Conservation (phyloP, 2,888 invertebrate species). For the Aleiodes testaceus region DNA sequence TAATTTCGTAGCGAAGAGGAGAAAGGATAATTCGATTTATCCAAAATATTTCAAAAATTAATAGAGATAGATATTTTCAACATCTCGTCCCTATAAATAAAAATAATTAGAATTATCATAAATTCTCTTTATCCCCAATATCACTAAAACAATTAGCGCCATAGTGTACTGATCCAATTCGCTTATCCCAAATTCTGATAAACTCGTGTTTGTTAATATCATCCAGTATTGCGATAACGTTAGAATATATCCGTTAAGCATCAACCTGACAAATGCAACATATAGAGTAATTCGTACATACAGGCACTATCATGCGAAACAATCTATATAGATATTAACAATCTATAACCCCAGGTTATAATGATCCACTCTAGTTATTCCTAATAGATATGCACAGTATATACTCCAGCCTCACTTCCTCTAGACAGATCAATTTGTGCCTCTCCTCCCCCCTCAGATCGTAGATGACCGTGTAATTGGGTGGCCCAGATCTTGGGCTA, state of each 20-base stretch:
- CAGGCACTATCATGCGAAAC: conserved; percentile 36
- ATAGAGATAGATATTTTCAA: no score
- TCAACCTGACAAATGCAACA: neutral
- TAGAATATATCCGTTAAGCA: no score
- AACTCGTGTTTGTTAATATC: no score
- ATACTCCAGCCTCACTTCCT: conserved; percentile 43
- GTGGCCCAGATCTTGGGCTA: conserved; percentile 61
- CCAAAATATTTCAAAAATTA: no score
- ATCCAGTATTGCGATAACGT: no score
- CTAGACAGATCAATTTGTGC: conserved; percentile 67
- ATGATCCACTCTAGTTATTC: conserved; percentile 27
- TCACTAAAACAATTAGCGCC: conserved; percentile 15
- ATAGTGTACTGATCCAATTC: conserved; percentile 9
- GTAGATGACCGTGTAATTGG: conserved; percentile 68
- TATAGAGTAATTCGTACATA: neutral
- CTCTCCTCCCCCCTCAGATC: conserved; percentile 65
- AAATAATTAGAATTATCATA: no score
- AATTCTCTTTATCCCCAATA: neutral
- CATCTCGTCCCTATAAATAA: no score
- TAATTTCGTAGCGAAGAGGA: no score
- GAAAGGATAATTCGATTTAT: no score
- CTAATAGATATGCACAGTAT: conserved; percentile 11
- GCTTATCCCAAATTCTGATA: neutral
- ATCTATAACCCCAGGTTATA: conserved; percentile 12
- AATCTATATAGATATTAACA: conserved; percentile 36